Evolutionary conservation across 2,113 vertebrate species (phyloP).

Genomic region (Taxidea taxus): DNA sequence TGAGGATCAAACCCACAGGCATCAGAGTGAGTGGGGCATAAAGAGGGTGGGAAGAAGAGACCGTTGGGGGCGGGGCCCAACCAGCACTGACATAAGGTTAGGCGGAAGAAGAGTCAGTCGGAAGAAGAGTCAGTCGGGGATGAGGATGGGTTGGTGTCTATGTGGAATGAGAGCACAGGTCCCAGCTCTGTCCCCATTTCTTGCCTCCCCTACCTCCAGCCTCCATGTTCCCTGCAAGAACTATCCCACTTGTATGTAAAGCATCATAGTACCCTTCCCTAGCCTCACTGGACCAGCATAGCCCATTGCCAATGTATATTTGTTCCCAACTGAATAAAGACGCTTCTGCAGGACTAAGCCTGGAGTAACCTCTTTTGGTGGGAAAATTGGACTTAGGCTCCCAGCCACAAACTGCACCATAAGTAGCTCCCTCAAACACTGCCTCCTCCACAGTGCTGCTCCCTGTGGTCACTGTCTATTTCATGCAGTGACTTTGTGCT

Average conservation of each 20-base stretch:
- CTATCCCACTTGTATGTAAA: fast-evolving
- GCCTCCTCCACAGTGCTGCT: neutral
- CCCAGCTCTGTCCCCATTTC: neutral
- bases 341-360: neutral
- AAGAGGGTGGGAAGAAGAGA: neutral
- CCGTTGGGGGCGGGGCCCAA: neutral
- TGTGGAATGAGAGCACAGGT: neutral
- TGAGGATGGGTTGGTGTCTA: neutral
- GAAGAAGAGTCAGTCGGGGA: neutral
- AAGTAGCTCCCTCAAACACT: neutral
- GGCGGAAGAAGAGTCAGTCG: neutral
- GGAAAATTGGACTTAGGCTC: neutral
- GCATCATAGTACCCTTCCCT: neutral
- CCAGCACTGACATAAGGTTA: fast-evolving
- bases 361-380: neutral
- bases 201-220: neutral
- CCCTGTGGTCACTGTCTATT: constrained; percentile 16
- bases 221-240: neutral
- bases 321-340: constrained; percentile 44
- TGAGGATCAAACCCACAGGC: neutral
- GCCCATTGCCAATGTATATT: neutral
- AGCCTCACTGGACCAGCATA: neutral
- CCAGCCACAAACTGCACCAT: constrained; percentile 23
- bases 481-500: neutral
- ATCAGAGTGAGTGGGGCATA: neutral